Base-by-base conservation (phyloP, 1,140 invertebrate genomes). In the Euura saliciscinereae region DNA sequence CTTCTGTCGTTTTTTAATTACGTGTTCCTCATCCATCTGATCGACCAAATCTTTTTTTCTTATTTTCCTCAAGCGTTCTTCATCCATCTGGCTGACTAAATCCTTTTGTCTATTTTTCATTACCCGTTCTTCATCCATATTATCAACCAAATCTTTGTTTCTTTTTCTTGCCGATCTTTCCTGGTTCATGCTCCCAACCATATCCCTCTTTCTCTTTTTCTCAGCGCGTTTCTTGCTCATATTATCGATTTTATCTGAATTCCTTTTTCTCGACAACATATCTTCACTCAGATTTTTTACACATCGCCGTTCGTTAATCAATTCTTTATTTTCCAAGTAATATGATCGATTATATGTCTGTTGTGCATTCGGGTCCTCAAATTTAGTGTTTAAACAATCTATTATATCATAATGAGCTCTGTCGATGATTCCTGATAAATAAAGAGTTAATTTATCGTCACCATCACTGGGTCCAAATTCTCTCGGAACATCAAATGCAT, bases 401-500 rank as follows among this genome's bases (percentile, higher is more conserved):
- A 51, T 28, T 28, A 28, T 28, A 28, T 28, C 28, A 28, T 28
- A 28, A 28, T 28, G 28, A 28, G 28, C 28, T 51, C 46, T 51
- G 46, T 51, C 46, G 46, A n/a, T 51, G 46, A 51, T 51, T 51
- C 46, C 46, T 51, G 46, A 51, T 51, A 51, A 51, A 51, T 51
- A 51, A n/a, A 51, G 46, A 8, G n/a, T 51, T 68, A 68, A 28
- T 28, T 28, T 28, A 28, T 28, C 28, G 28, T 28, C 28, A 28
- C 28, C 28, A 28, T 28, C 28, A 68, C 28, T 70, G 45, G 66
- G 10, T 69, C 51, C 42, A 46, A 78, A n/a, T 13, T 0, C 75
- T 51, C 11, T 13, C 8, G 28, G 28, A 74, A 77, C 5, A 70
- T 28, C 10, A 75, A 13, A 51, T 51, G 46, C 46, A 51, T 51